A percentile compares a stretch with the other conserved stretches of the same genome.
Evolutionary conservation across 2,113 vertebrate genomes (phyloP).

Genomic region (Cololabis saira): DNA sequence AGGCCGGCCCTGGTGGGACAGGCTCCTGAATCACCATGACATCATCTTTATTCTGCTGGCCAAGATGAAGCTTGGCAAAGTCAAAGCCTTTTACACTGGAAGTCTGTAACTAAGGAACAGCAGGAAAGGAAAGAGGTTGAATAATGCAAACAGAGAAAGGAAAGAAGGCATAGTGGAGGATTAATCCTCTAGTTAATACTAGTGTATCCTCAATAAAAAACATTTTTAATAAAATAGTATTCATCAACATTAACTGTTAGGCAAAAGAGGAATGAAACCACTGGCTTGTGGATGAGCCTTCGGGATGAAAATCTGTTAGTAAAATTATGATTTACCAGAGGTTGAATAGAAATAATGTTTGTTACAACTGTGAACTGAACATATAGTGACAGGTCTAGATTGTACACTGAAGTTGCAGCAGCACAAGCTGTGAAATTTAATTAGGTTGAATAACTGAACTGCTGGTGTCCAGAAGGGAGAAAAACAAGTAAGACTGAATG

Average conservation of each 20-base stretch:
- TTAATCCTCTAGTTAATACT: background rate
- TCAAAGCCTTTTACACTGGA: slow-evolving; percentile 98
- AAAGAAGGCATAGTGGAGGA: background rate
- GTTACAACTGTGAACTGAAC: background rate
- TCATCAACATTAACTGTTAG: background rate
- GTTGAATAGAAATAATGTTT: background rate
- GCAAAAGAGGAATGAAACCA: background rate
- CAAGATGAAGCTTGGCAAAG: slow-evolving; percentile 98
- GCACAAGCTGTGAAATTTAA: slow-evolving; percentile 6
- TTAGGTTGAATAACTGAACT: slow-evolving; percentile 18
- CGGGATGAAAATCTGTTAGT: background rate
- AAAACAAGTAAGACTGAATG: slow-evolving; percentile 41
- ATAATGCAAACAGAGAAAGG: background rate
- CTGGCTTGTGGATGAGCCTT: background rate
- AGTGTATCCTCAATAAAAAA: no score
- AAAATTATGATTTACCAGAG: background rate
- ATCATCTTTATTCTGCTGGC: slow-evolving; percentile 96
- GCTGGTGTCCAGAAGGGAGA: slow-evolving; percentile 14
- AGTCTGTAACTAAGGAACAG: slow-evolving; percentile 87
- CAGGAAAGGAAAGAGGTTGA: background rate
- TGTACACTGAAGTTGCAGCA: background rate
- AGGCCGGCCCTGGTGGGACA: slow-evolving; percentile 58
- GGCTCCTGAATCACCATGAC: slow-evolving; percentile 94
- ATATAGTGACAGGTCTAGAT: background rate
- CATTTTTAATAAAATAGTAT: background rate